Conservation (phyloP, 2,888 invertebrate genomes). For the Drosophila ustulata region DNA sequence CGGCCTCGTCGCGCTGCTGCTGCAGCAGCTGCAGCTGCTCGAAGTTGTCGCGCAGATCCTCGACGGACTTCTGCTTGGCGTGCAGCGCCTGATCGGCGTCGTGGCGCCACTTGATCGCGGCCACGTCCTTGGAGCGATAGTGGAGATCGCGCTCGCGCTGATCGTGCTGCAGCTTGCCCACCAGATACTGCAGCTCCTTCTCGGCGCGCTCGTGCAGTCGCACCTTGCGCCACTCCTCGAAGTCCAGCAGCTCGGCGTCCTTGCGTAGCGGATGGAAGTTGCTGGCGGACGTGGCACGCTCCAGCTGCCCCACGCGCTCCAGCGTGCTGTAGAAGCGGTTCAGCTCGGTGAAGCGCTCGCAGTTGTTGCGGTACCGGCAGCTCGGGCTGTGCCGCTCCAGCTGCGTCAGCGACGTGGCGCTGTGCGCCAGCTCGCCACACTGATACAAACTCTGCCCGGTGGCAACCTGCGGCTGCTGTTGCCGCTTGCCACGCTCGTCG, state of each 20-base stretch:
- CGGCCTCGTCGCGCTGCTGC: constrained; percentile 86
- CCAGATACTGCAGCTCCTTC: constrained; percentile 91
- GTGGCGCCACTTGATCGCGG: constrained; percentile 91
- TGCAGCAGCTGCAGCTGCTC: constrained; percentile 87
- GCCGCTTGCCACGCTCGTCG: constrained; percentile 83
- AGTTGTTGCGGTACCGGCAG: constrained; percentile 86
- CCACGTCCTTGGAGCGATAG: constrained; percentile 91
- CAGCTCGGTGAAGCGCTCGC: constrained; percentile 93
- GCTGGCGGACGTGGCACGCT: constrained; percentile 90
- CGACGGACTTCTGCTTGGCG: constrained; percentile 94
- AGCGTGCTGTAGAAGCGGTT: constrained; percentile 94
- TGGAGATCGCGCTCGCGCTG: constrained; percentile 94
- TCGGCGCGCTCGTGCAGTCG: constrained; percentile 92
- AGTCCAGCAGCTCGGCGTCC: constrained; percentile 93
- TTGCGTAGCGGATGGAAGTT: constrained; percentile 90
- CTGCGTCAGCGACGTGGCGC: constrained; percentile 85
- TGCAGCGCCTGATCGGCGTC: constrained; percentile 91
- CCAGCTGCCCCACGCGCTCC: constrained; percentile 93
- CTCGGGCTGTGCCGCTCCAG: constrained; percentile 83
- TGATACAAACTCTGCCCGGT: constrained; percentile 66
- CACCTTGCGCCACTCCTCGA: constrained; percentile 94
- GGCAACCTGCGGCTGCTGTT: constrained; percentile 9
- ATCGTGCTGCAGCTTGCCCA: constrained; percentile 90
- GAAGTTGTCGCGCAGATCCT: constrained; percentile 92
- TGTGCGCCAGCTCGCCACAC: constrained; percentile 82